These are phyloP conservation scores for Catostomus latipinnis DNA, from an alignment of 2,797 vertebrate genomes.

Conservation along the genomic window DNA sequence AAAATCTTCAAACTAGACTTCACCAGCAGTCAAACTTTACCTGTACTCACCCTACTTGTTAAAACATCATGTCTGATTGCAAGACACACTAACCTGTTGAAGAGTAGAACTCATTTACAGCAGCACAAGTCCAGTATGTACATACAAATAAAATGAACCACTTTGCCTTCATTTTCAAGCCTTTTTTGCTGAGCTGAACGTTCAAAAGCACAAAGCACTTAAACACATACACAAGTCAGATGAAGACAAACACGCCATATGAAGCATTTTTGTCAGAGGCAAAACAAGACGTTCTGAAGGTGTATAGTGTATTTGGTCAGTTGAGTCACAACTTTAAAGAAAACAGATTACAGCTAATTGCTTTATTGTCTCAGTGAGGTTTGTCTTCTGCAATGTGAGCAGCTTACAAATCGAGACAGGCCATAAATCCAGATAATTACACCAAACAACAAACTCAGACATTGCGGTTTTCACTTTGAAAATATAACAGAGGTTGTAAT, in stretches of 20 bases:
- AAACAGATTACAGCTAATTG: constrained; percentile 23
- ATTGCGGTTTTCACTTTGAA: not conserved
- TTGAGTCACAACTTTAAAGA: not conserved
- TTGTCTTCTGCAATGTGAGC: not conserved
- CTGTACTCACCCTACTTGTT: too few species aligned
- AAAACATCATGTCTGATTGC: not conserved
- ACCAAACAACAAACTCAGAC: not conserved
- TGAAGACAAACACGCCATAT: not conserved
- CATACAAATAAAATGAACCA: constrained; percentile 38
- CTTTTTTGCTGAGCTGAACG: not conserved
- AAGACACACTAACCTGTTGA: constrained; percentile 53
- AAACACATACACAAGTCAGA: not conserved
- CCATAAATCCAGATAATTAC: not conserved
- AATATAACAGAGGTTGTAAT: not conserved
- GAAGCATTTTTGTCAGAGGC: not conserved
- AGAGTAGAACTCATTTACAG: constrained; percentile 56
- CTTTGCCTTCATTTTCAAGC: constrained; percentile 7
- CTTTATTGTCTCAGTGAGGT: not conserved
- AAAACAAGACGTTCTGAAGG: not conserved
- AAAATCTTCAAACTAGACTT: too few species aligned
- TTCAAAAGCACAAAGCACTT: not conserved
- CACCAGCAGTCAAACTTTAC: too few species aligned
- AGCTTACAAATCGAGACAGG: not conserved
- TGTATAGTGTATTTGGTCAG: too few species aligned
- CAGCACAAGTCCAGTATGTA: constrained; percentile 31